phyloP scores from a whole-genome alignment of 2,113 vertebrate genomes.

The Scomber japonicus region DNA sequence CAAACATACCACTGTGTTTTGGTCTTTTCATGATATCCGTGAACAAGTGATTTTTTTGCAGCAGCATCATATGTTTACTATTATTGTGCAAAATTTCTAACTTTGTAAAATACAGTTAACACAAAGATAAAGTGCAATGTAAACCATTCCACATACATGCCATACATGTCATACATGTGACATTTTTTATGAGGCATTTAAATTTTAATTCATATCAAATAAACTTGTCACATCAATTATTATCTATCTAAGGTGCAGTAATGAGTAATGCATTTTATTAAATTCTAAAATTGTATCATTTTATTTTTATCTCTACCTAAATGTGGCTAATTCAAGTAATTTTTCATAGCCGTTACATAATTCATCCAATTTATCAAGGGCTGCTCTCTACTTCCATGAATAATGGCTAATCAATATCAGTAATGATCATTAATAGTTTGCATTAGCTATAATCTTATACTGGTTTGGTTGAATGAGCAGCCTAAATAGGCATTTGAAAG shows the following conservation, averaged over 20 bases:
- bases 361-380: constrained; percentile 58
- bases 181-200: constrained; percentile 10
- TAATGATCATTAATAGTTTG: constrained; percentile 76
- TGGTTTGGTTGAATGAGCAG: constrained; percentile 65
- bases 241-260: not conserved
- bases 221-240: not conserved
- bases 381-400: constrained; percentile 47
- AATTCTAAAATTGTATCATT: constrained; percentile 9
- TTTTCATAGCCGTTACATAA: constrained; percentile 57
- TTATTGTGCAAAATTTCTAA: not conserved
- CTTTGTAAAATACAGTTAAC: too few relatives aligned
- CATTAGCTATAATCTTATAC: constrained; percentile 66
- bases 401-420: constrained; percentile 76
- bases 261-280: constrained; percentile 24
- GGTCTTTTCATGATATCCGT: not conserved
- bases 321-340: constrained; percentile 42
- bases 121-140: not conserved
- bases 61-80: not conserved
- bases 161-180: not conserved
- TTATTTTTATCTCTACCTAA: constrained; percentile 33
- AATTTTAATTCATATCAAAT: constrained; percentile 8
- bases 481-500: constrained; percentile 55
- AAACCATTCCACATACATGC: not conserved
- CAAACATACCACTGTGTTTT: too few relatives aligned
- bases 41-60: not conserved